Conservation (phyloP, 2,113 vertebrate species). For the Scalopus aquaticus region DNA sequence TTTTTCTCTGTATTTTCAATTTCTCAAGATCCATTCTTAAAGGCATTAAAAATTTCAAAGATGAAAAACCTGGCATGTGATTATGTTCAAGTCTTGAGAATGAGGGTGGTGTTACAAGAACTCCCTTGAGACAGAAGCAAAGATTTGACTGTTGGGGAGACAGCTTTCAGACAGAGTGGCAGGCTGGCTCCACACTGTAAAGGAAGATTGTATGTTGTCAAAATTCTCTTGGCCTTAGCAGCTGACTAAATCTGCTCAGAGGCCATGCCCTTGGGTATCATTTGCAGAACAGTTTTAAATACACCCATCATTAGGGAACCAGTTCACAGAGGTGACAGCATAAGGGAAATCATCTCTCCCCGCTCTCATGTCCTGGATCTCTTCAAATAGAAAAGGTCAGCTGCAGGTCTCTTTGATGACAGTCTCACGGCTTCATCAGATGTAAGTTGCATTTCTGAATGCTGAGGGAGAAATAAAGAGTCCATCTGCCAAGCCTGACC, state of each 20-base stretch:
- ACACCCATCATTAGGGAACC: conserved; percentile 38
- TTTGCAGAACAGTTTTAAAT: conserved; percentile 44
- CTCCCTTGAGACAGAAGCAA: not conserved
- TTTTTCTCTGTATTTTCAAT: not conserved
- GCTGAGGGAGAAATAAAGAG: not conserved
- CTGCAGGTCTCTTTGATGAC: conserved; percentile 50
- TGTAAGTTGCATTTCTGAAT: conserved; percentile 39
- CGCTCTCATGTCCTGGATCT: conserved; percentile 52
- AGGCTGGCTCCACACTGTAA: not conserved
- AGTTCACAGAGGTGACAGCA: conserved; percentile 63
- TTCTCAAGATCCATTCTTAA: not conserved
- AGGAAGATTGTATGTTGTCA: not conserved
- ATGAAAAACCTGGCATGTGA: not conserved
- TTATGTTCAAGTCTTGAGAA: not conserved
- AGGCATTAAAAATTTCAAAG: not conserved
- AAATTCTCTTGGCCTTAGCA: not conserved
- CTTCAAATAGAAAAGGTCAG: conserved; percentile 68
- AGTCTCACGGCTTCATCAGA: not conserved
- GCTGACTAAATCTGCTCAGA: not conserved
- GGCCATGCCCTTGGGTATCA: not conserved
- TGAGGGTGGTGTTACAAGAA: not conserved
- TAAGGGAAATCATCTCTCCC: conserved; percentile 50
- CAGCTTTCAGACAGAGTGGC: not conserved
- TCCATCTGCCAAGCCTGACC: conserved; percentile 60
- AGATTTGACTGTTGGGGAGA: not conserved